phyloP scores from a whole-genome alignment of 2,113 vertebrate species.

The Pantherophis guttatus region DNA sequence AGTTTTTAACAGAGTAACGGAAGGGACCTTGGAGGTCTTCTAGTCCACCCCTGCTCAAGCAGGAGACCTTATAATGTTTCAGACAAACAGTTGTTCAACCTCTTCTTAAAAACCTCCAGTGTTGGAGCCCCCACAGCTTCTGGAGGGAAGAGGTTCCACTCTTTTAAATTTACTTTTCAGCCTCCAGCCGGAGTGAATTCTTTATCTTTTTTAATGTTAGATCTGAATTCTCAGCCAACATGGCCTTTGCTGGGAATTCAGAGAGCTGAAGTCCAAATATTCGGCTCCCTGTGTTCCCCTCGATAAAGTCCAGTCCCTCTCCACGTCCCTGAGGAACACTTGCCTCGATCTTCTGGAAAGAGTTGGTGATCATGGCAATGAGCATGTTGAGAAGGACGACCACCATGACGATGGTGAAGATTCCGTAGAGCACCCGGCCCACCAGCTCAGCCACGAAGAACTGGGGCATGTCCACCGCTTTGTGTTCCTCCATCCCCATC shows the following conservation, averaged over 20 bases:
- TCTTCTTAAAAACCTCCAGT: too few species aligned
- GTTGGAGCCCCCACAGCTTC: too few species aligned
- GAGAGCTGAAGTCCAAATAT: background rate
- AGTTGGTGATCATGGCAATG: slow-evolving; percentile 92
- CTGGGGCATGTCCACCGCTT: slow-evolving; percentile 81
- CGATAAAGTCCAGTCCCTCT: too few species aligned
- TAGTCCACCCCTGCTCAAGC: background rate
- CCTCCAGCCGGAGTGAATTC: too few species aligned
- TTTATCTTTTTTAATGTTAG: too few species aligned
- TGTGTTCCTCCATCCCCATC: slow-evolving; percentile 83
- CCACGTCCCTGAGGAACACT: background rate
- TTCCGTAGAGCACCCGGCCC: slow-evolving; percentile 80
- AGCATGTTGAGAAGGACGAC: slow-evolving; percentile 91
- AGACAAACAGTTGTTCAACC: too few species aligned
- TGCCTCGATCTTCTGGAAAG: slow-evolving; percentile 92
- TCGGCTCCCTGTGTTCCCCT: background rate
- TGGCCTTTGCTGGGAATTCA: too few species aligned
- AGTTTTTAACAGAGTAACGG: background rate
- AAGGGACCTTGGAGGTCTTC: background rate
- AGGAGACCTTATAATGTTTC: too few species aligned
- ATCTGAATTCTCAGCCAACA: too few species aligned
- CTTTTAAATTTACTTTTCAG: too few species aligned
- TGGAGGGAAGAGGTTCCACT: too few species aligned
- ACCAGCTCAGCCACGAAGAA: slow-evolving; percentile 80
- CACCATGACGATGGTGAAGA: slow-evolving; percentile 87